Conservation (phyloP, 2,888 invertebrate genomes). For the Deilephila elpenor region DNA sequence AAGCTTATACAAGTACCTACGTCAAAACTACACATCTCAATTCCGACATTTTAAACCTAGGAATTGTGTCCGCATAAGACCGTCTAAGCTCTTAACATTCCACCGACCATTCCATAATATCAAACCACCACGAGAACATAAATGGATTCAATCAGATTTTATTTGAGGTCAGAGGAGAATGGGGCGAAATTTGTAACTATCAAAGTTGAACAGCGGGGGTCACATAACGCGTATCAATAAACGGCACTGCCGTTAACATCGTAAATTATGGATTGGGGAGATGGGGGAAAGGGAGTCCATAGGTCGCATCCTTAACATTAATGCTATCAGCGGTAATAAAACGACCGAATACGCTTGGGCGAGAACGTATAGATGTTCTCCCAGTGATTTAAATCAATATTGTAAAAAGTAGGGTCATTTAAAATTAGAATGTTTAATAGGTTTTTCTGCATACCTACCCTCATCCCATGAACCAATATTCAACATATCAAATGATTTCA, state of each 20-base stretch:
- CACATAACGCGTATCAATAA: constrained; percentile 58
- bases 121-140: not conserved
- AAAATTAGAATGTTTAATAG: not conserved
- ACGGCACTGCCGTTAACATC: constrained; percentile 49
- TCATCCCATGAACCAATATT: no score
- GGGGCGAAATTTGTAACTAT: constrained; percentile 42
- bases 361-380: constrained; percentile 55
- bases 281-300: constrained; percentile 50
- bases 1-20: not conserved
- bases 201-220: constrained; percentile 48
- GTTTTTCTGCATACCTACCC: no score
- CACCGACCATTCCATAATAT: not conserved
- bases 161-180: constrained; percentile 23
- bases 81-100: not conserved
- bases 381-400: not conserved
- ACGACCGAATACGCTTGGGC: constrained; percentile 44
- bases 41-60: not conserved
- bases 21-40: not conserved
- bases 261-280: constrained; percentile 58
- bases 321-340: constrained; percentile 66
- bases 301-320: constrained; percentile 64
- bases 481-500: no score
- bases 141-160: constrained; percentile 26
- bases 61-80: not conserved
- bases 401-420: not conserved